Conservation (phyloP, 1,140 invertebrate species). For the Trichonephila clavipes region DNA sequence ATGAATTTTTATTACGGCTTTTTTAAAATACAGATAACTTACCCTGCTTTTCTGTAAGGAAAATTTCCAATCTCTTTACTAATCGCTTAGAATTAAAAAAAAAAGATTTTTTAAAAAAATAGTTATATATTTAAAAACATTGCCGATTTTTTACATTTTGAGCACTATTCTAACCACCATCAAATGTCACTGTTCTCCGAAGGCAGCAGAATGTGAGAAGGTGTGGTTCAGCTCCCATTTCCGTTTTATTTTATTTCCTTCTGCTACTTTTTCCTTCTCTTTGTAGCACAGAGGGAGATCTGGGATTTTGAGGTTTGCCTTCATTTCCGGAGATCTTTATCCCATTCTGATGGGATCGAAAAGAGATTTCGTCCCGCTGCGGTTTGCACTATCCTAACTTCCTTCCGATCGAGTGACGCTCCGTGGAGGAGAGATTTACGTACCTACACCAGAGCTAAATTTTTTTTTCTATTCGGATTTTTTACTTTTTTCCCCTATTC, state of each 20-base stretch:
- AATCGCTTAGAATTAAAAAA: too few relatives aligned
- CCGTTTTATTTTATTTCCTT: constrained; percentile 68
- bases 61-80: too few relatives aligned
- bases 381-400: constrained; percentile 36
- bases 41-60: too few relatives aligned
- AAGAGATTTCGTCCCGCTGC: constrained; percentile 59
- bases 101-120: too few relatives aligned
- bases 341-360: constrained; percentile 65
- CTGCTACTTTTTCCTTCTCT: background rate
- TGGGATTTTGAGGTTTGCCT: constrained; percentile 74
- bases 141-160: too few relatives aligned
- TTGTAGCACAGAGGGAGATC: background rate
- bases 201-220: constrained; percentile 2
- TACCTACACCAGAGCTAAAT: background rate
- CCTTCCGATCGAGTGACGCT: background rate
- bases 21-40: too few relatives aligned
- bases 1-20: too few relatives aligned
- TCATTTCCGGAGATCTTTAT: constrained; percentile 74
- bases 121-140: too few relatives aligned
- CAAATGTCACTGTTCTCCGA: constrained; percentile 29
- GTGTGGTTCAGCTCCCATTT: constrained; percentile 68
- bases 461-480: background rate
- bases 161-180: background rate
- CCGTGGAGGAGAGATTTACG: constrained; percentile 7
- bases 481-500: background rate